Base-by-base conservation (phyloP, 2,797 vertebrate species). In the Sebastes hubbsi region DNA sequence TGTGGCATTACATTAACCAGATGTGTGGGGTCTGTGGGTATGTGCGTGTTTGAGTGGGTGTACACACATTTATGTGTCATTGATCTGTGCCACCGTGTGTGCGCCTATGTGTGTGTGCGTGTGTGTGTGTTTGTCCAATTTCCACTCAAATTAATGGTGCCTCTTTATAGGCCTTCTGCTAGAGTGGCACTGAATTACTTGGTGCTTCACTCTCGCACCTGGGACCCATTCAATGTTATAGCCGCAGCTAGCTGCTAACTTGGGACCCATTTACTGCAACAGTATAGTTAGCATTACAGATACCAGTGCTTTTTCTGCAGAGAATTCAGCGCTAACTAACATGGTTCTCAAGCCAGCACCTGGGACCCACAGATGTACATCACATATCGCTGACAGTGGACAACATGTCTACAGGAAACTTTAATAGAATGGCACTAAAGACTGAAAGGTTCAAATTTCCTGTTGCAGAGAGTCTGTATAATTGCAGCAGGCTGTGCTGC, bases 101-200 rank as follows among this genome's bases (percentile, higher is more conserved):
- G 68, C 34, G 65, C 4, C 67, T 80, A 79, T 76, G 80, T 77
- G 86, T 77, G 60, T 77, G 60, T 59, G 61, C 64, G 68, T 62
- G 59, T 38, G 72, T 4, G 81, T 87, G 86, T 93, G 91, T 92
- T 92, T 92, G 89, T 91, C 86, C 94, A 94, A 94, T 94, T 93
- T 90, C 88, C 90, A 93, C 90, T 86, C 89, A 94, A 94, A 95
- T 94, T 93, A 95, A 95, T 93, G 93, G 92, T 60, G 89, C 87
- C 93, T 94, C 92, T 95, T 95, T 95, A 95, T 93, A 91, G 94
- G 94, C 94, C 95, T 94, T 95, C 93, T 94, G 93, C 91, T 94
- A 81, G 92, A 94, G 92, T 91, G 86, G 86, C 90, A 93, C 93
- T 95, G 94, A 95, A 95, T 95, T 94, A 95, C 94, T 93, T 81